phyloP scores from a whole-genome alignment of 1,140 invertebrate genomes.

The Cotesia glomerata region DNA sequence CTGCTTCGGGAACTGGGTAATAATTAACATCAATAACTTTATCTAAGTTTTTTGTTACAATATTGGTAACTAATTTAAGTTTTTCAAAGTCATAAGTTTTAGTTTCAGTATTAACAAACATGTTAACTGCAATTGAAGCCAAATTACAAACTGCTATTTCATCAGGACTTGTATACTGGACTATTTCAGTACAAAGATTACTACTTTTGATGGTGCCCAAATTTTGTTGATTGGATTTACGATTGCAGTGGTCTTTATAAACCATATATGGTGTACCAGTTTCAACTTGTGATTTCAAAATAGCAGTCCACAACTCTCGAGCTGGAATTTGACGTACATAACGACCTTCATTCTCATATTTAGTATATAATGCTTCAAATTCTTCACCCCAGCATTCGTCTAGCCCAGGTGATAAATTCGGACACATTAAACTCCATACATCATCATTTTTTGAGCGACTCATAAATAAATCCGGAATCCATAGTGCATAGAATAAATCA shows the following conservation, averaged over 20 bases:
- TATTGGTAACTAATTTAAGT: slow-evolving; percentile 87
- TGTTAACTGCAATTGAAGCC: slow-evolving; percentile 97
- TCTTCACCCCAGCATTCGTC: slow-evolving; percentile 93
- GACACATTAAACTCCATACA: slow-evolving; percentile 97
- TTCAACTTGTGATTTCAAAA: slow-evolving; percentile 96
- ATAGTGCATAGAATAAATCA: slow-evolving; percentile 97
- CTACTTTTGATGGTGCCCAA: slow-evolving; percentile 98
- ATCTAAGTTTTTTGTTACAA: slow-evolving; percentile 91
- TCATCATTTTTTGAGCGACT: slow-evolving; percentile 87
- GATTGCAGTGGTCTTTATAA: slow-evolving; percentile 97
- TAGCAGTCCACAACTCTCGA: slow-evolving; percentile 90
- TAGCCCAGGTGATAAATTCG: slow-evolving; percentile 89
- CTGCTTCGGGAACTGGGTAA: slow-evolving; percentile 92
- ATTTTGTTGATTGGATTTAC: slow-evolving; percentile 98
- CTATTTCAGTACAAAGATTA: slow-evolving; percentile 97
- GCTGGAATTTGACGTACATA: slow-evolving; percentile 83
- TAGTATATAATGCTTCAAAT: slow-evolving; percentile 88
- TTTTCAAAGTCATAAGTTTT: slow-evolving; percentile 89
- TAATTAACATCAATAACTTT: slow-evolving; percentile 98
- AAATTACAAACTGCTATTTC: slow-evolving; percentile 99
- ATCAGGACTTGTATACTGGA: slow-evolving; percentile 90
- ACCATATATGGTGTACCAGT: slow-evolving; percentile 98
- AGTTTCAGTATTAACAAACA: slow-evolving; percentile 82
- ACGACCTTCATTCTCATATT: slow-evolving; percentile 86
- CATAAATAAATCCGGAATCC: slow-evolving; percentile 99